These are phyloP conservation scores for Trachelus tabidus DNA, from an alignment of 2,888 invertebrate species.

Conservation along the genomic window DNA sequence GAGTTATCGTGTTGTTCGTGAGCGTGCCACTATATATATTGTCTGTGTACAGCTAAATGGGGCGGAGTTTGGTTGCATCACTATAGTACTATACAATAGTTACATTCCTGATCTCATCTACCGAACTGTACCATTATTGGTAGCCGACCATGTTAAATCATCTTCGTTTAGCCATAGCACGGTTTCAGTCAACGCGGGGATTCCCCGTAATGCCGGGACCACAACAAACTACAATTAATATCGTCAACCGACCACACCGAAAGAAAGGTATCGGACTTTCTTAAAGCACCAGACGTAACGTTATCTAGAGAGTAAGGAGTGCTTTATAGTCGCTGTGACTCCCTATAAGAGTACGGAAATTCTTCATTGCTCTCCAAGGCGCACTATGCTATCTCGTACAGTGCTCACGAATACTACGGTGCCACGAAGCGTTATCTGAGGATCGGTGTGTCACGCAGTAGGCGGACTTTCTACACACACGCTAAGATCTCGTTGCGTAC, in stretches of 20 bases:
- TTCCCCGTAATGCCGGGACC: not conserved
- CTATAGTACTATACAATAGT: not conserved
- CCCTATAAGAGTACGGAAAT: not conserved
- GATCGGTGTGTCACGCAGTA: slow-evolving; percentile 39
- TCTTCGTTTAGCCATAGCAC: not conserved
- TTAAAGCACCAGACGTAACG: not conserved
- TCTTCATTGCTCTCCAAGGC: not conserved
- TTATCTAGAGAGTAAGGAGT: not conserved
- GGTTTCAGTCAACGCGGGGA: not conserved
- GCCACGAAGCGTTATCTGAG: slow-evolving; percentile 13
- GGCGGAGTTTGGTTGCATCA: slow-evolving; percentile 43
- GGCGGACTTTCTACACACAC: slow-evolving; percentile 54
- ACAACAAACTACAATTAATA: not conserved
- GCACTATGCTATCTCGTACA: not conserved
- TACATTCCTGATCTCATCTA: not conserved
- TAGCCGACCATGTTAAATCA: not conserved
- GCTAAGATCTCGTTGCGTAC: slow-evolving; percentile 23
- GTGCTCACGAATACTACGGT: not conserved
- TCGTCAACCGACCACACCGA: not conserved
- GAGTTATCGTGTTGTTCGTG: slow-evolving; percentile 13
- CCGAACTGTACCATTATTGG: not conserved
- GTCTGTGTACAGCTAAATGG: slow-evolving; percentile 28
- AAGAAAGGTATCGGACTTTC: not conserved
- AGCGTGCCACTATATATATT: not conserved
- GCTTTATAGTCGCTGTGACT: not conserved